A percentile compares a stretch with the other conserved stretches of the same genome.
These are phyloP conservation scores for Nasonia oneida DNA, from an alignment of 2,888 invertebrate species.

Conservation along the genomic window DNA sequence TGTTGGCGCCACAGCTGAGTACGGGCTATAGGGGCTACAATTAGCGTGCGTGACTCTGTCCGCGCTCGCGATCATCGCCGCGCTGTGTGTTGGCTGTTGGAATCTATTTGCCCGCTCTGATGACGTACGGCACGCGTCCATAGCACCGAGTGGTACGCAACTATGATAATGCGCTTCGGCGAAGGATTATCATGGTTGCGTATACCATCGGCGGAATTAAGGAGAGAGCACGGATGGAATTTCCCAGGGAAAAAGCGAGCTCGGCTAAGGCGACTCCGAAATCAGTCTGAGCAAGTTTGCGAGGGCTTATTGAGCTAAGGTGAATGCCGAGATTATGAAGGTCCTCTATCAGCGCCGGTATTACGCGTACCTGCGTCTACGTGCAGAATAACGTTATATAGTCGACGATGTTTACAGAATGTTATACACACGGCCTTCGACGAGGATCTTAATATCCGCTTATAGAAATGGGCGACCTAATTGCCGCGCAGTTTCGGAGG, in stretches of 20 bases:
- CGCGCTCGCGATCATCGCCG: not conserved
- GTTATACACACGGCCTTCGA: slow-evolving; percentile 16
- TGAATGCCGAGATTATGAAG: slow-evolving; percentile 16
- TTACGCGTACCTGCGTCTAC: not conserved
- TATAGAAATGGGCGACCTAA: slow-evolving; percentile 51
- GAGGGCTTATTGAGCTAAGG: slow-evolving; percentile 29
- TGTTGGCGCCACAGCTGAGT: not conserved
- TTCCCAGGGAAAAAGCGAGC: not conserved
- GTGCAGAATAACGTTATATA: too few relatives aligned
- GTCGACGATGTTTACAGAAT: slow-evolving; percentile 29
- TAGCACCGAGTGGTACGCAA: not conserved
- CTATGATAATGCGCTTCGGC: too few relatives aligned
- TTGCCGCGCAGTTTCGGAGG: slow-evolving; percentile 59
- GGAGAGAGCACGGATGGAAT: not conserved
- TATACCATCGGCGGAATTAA: too few relatives aligned
- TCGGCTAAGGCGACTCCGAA: not conserved
- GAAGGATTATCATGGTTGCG: too few relatives aligned
- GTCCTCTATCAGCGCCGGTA: slow-evolving; percentile 15
- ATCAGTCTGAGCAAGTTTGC: slow-evolving; percentile 4
- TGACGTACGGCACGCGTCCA: not conserved
- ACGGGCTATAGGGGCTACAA: not conserved
- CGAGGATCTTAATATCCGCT: slow-evolving; percentile 62
- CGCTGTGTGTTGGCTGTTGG: not conserved
- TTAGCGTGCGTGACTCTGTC: not conserved
- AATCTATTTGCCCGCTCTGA: not conserved